Evolutionary conservation across 2,888 invertebrate species (phyloP), one percentile per base, ranked within the genome.

Genomic region (Dryomyza anilis): DNA sequence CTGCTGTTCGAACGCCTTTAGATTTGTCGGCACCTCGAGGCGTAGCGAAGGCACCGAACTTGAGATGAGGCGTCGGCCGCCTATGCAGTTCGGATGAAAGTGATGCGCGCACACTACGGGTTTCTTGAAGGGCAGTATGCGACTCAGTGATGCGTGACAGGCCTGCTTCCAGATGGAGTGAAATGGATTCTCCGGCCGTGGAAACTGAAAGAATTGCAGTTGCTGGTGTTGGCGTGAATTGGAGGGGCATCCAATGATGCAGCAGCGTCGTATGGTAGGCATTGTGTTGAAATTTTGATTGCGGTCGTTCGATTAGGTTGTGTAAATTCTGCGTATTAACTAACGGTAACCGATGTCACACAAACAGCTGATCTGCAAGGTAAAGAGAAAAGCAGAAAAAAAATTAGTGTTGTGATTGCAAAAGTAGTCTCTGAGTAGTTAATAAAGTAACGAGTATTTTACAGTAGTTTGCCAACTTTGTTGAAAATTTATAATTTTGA

Each of bases 201-300:
- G 81, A 62, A 81, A 81, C 30, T 81, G 81, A 43, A 81, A 81
- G 71, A 81, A 81, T 66, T 81, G 82, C 71, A 81, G 73, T 64
- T 76, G 77, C 59, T 78, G 79, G 63, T 78, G 74, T 66, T 79
- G 79, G 2, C 81, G 69, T 8, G 81, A 81, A 29, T 81, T 80
- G 23, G 81, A 81, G 59, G 77, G 69, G 65, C 81, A 81, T 43
- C 82, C 81, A 53, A 79, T 76, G 69, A 81, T 81, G 68, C 82
- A 81, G 70, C 81, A 81, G 12, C 81, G 78, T 67, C 81, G 71
- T 63, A 81, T 79, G 21, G 81, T 81, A 53, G 81, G 82, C 77
- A 80, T 79, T 59, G 61, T 71, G 10, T 7, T 1, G 39, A 7
- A 12, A 16, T 6, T 19, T 25, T 23, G 10, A 10, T 50, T 6